phyloP scores from a whole-genome alignment of 2,888 invertebrate genomes.

The Hirtodrosophila confusa region DNA sequence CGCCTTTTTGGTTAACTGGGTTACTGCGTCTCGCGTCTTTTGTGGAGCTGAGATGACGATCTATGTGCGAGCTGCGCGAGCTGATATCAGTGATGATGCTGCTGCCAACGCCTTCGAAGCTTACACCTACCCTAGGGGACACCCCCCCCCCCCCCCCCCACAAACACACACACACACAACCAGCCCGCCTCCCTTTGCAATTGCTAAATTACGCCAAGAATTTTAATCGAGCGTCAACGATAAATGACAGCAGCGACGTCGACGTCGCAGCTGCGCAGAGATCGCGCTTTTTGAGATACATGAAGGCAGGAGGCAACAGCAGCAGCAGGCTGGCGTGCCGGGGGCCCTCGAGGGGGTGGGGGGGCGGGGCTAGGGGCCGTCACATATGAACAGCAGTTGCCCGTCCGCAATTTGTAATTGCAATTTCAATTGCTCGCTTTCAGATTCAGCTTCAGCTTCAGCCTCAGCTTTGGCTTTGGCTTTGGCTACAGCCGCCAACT shows the following conservation, averaged over 20 bases:
- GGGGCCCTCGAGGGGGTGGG: too few relatives aligned
- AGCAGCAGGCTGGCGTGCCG: too few relatives aligned
- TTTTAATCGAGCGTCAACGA: constrained; percentile 78
- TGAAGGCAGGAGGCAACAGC: not conserved
- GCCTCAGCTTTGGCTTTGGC: constrained; percentile 11
- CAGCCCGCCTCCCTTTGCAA: constrained; percentile 25
- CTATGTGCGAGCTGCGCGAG: constrained; percentile 18
- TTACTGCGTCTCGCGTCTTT: constrained; percentile 13
- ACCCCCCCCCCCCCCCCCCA: not conserved
- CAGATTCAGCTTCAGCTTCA: constrained; percentile 12
- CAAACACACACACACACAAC: not conserved
- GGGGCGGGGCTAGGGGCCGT: not conserved
- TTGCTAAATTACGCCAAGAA: constrained; percentile 74
- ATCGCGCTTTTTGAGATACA: constrained; percentile 36
- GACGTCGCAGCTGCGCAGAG: constrained; percentile 37
- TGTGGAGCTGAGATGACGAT: not conserved
- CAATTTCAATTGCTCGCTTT: constrained; percentile 58
- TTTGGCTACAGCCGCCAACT: constrained; percentile 30
- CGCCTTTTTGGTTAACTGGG: constrained; percentile 35
- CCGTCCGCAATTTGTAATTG: constrained; percentile 65
- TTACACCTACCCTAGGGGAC: not conserved
- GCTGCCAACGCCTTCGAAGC: constrained; percentile 11
- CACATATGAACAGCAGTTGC: constrained; percentile 20
- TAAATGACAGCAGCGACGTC: constrained; percentile 58
- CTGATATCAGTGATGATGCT: constrained; percentile 20